Percentiles rank a stretch among this genome's conserved stretches.
Conservation (phyloP, 2,888 invertebrate genomes). For the Thereva nobilitata region DNA sequence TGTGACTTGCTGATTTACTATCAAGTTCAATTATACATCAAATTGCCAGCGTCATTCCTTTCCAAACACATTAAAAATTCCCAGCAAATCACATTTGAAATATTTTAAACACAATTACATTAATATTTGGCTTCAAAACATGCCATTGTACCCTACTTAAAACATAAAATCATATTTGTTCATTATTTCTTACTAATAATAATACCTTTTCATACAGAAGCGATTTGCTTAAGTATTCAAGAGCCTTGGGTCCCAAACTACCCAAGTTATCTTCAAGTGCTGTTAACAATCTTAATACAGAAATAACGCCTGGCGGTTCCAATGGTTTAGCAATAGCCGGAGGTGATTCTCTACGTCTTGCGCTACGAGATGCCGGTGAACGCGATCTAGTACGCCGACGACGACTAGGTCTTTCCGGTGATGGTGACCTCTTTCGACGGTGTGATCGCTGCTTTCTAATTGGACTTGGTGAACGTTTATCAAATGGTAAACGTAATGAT, state of each 20-base stretch:
- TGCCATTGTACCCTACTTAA: not conserved
- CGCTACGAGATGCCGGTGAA: conserved; percentile 14
- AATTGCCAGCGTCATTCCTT: no score
- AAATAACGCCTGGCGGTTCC: conserved; percentile 35
- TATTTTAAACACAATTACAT: no score
- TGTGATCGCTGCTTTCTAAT: conserved; percentile 2
- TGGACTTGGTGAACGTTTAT: conserved; percentile 39
- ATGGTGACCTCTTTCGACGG: not conserved
- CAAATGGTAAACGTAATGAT: conserved; percentile 36
- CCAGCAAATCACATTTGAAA: no score
- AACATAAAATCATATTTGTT: not conserved
- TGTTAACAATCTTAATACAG: conserved; percentile 38
- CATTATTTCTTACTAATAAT: not conserved
- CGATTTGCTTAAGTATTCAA: conserved; percentile 39
- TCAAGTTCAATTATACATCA: no score
- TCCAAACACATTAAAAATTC: no score
- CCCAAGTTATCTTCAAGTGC: conserved; percentile 41
- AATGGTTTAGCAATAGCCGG: conserved; percentile 17
- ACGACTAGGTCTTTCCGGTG: not conserved
- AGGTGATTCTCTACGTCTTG: conserved; percentile 18
- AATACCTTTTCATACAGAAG: conserved; percentile 40
- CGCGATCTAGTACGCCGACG: not conserved
- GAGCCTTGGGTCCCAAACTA: conserved; percentile 40
- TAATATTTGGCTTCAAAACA: not conserved
- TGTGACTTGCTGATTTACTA: no score